phyloP scores from a whole-genome alignment of 2,888 invertebrate species.

The Microctonus brassicae region DNA sequence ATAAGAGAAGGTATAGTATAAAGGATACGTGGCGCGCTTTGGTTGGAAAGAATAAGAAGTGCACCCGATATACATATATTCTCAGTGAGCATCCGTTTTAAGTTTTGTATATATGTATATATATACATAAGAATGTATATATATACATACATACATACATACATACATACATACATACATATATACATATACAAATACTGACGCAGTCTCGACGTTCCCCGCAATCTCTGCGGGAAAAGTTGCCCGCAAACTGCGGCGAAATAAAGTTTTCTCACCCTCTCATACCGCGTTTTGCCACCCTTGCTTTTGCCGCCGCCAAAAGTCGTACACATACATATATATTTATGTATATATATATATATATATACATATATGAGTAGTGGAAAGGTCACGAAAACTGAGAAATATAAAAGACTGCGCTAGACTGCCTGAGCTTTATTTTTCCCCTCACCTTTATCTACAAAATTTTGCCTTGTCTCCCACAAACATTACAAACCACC shows the following conservation, averaged over 20 bases:
- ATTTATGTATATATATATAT: too few relatives aligned
- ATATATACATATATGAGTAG: background rate
- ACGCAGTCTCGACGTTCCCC: slow-evolving; percentile 3
- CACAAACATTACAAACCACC: background rate
- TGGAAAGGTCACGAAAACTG: background rate
- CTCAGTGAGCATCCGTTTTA: slow-evolving; percentile 42
- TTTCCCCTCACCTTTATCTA: background rate
- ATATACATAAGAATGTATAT: slow-evolving; percentile 1
- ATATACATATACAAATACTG: background rate
- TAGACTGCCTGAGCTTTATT: background rate
- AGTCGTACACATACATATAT: background rate
- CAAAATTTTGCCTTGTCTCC: background rate
- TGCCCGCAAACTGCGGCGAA: slow-evolving; percentile 48
- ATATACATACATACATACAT: background rate
- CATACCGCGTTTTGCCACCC: slow-evolving; percentile 34
- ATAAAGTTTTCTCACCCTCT: slow-evolving; percentile 47
- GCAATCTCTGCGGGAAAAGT: slow-evolving; percentile 14
- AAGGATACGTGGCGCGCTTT: slow-evolving; percentile 31
- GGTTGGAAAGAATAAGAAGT: slow-evolving; percentile 15
- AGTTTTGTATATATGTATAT: slow-evolving; percentile 39
- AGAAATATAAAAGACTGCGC: background rate
- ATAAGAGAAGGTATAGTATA: slow-evolving; percentile 11
- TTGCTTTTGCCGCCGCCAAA: slow-evolving; percentile 27
- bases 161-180: background rate
- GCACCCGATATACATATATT: background rate